phyloP scores from a whole-genome alignment of 2,888 invertebrate genomes.

The Chloroclystis v-ata region DNA sequence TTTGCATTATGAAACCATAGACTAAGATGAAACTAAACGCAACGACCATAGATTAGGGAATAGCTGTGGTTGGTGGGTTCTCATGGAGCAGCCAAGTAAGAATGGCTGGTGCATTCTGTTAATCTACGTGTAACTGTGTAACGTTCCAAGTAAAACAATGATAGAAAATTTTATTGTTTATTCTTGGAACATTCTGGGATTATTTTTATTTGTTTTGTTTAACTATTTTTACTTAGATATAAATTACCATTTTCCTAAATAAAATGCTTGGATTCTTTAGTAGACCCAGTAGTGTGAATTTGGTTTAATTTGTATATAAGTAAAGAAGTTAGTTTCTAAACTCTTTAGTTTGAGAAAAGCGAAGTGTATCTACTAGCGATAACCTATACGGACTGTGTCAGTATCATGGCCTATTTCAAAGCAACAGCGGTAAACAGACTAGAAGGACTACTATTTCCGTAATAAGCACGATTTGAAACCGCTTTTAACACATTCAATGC shows the following conservation, averaged over 20 bases:
- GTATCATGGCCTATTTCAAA: slow-evolving; percentile 16
- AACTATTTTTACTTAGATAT: too few relatives aligned
- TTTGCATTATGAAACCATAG: slow-evolving; percentile 43
- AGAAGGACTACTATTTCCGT: slow-evolving; percentile 9
- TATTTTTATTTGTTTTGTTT: too few relatives aligned
- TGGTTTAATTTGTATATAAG: too few relatives aligned
- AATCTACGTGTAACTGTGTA: too few relatives aligned
- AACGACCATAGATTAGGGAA: slow-evolving; percentile 27
- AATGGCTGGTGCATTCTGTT: slow-evolving; percentile 10
- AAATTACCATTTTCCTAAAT: too few relatives aligned
- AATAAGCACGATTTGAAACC: slow-evolving; percentile 8
- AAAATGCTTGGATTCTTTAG: too few relatives aligned
- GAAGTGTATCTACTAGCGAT: background rate
- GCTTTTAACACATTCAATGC: background rate
- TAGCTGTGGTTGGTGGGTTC: slow-evolving; percentile 25
- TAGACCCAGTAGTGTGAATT: too few relatives aligned
- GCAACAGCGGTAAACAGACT: slow-evolving; percentile 11
- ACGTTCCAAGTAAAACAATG: too few relatives aligned
- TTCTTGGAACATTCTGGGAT: too few relatives aligned
- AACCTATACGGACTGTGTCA: slow-evolving; percentile 1
- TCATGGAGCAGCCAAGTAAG: slow-evolving; percentile 16
- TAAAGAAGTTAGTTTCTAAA: too few relatives aligned
- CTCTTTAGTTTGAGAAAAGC: too few relatives aligned
- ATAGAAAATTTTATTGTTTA: too few relatives aligned
- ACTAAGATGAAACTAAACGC: slow-evolving; percentile 35